These are phyloP conservation scores for Rhingia rostrata DNA, from an alignment of 2,888 invertebrate species.

Conservation along the genomic window DNA sequence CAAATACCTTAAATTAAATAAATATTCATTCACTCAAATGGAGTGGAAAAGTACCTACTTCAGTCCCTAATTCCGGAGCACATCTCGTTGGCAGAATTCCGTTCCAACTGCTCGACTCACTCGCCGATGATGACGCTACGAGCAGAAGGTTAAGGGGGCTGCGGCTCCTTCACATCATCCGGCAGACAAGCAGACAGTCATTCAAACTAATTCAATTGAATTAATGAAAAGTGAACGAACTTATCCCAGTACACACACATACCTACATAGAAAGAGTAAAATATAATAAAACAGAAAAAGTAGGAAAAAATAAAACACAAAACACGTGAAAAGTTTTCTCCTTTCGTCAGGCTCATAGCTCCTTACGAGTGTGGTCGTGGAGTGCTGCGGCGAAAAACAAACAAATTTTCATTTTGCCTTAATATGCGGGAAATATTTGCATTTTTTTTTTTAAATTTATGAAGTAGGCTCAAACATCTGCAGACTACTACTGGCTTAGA, in stretches of 20 bases:
- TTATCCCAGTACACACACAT: constrained; percentile 39
- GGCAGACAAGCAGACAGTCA: constrained; percentile 72
- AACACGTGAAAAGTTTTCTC: constrained; percentile 4
- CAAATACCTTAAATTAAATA: constrained; percentile 73
- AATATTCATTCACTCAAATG: constrained; percentile 74
- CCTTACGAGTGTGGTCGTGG: neutral
- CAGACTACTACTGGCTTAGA: neutral
- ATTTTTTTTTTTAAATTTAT: constrained; percentile 59
- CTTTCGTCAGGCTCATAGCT: neutral
- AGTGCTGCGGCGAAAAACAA: constrained; percentile 41
- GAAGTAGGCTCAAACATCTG: constrained; percentile 35
- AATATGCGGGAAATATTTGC: constrained; percentile 55
- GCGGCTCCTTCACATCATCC: constrained; percentile 60
- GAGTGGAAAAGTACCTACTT: constrained; percentile 74
- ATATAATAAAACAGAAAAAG: constrained; percentile 5
- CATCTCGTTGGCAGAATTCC: constrained; percentile 56
- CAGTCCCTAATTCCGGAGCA: constrained; percentile 66
- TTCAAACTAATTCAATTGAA: constrained; percentile 75
- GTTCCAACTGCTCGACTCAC: constrained; percentile 21
- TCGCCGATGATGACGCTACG: neutral
- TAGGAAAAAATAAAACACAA: constrained; percentile 22
- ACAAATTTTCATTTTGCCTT: constrained; percentile 58
- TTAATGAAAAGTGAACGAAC: constrained; percentile 75
- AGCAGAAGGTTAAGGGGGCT: constrained; percentile 29
- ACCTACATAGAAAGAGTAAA: constrained; percentile 29